Base-by-base conservation (phyloP, 2,797 vertebrate species). In the Adrianichthys oophorus region DNA sequence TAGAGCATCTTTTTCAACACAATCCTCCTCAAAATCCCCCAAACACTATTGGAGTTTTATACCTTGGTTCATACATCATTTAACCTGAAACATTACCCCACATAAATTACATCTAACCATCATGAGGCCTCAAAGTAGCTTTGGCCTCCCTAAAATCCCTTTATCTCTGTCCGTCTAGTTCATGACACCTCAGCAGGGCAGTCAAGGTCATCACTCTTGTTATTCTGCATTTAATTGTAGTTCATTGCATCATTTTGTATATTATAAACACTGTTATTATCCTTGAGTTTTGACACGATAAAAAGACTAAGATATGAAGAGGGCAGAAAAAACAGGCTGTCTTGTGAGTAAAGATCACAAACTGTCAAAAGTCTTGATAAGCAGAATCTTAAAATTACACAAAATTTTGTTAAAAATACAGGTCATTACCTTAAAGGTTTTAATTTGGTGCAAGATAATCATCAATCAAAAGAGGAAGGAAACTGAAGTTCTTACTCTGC, bases 41-140 rank as follows among this genome's bases (percentile, higher is more conserved):
- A 65, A 57, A 40, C 59, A 46, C 56, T 49, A 44, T 55, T 44
- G 41, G 50, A 78, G 59, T 29, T 56, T 49, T 58, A 56, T 19
- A 62, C 67, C 52, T 41, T 70, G 63, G 65, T 59, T 59, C 61
- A 56, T 58, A 53, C 18, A 73, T 53, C 57, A 54, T 70, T 70
- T n/a, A 68, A 74, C 55, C 41, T 54, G 7, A 24, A n/a, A 75
- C 23, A 62, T 37, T 55, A 62, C 26, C 46, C 58, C 56, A 37
- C 7, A 57, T 62, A 23, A 58, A 62, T 53, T 56, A 56, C 13
- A 3, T 68, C 45, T 41, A 4, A 37, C 42, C 50, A 18, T 58
- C 48, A 41, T 17, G n/a, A 43, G 46, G 24, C 43, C 26, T 41
- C 26, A 46, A 45, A 23, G 32, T 57, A 32, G 15, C 26, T 45